phyloP scores from a whole-genome alignment of 2,888 invertebrate species.

The Zonitis immaculata region DNA sequence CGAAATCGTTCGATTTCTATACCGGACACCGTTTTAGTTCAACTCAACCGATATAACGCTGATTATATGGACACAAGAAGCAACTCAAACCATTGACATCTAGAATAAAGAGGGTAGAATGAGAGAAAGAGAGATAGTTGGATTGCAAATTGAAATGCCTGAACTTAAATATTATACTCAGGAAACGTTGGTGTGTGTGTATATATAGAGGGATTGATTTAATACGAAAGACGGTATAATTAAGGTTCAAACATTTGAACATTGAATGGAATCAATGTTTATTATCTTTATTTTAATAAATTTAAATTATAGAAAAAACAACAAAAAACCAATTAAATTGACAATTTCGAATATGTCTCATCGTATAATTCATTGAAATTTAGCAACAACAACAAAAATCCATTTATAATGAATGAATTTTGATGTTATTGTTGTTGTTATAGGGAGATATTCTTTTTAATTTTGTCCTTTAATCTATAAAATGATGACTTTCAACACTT shows the following conservation, averaged over 20 bases:
- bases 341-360: too few species aligned
- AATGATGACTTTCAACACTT: constrained; percentile 22
- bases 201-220: background rate
- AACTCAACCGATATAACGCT: background rate
- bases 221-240: background rate
- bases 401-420: background rate
- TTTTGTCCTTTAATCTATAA: constrained; percentile 14
- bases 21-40: background rate
- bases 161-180: background rate
- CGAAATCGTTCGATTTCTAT: background rate
- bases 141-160: background rate
- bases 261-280: background rate
- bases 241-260: background rate
- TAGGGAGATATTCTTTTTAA: background rate
- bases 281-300: background rate
- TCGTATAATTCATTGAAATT: too few species aligned
- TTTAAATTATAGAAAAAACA: too few species aligned
- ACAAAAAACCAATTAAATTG: too few species aligned
- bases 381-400: too few species aligned
- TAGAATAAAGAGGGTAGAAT: background rate
- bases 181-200: background rate
- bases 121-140: background rate
- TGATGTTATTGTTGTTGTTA: background rate
- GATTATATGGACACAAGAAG: background rate
- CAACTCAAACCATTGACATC: background rate